Conservation (phyloP, 2,797 vertebrate species). For the Macrochelys suwanniensis region DNA sequence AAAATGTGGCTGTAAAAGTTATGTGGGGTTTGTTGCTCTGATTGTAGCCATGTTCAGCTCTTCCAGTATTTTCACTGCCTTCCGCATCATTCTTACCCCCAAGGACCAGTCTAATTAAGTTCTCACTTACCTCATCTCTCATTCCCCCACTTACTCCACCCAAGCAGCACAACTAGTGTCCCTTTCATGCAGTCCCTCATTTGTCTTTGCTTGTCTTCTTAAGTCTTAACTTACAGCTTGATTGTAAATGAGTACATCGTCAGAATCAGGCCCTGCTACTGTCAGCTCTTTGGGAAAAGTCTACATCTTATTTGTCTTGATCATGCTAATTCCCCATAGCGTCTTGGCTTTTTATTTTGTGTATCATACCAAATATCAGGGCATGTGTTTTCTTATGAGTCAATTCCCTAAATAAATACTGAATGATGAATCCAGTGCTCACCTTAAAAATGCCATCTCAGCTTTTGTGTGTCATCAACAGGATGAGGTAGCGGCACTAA, state of each 20-base stretch:
- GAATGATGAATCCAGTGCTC: too few relatives aligned
- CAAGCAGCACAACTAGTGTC: not conserved
- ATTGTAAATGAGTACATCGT: not conserved
- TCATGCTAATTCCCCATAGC: too few relatives aligned
- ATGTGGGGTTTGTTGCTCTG: not conserved
- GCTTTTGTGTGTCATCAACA: too few relatives aligned
- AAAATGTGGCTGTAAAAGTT: too few relatives aligned
- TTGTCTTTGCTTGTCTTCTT: not conserved
- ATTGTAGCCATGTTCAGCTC: not conserved
- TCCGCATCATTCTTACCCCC: not conserved
- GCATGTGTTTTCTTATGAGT: too few relatives aligned
- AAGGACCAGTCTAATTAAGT: not conserved
- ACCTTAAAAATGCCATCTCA: too few relatives aligned
- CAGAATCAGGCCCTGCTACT: not conserved
- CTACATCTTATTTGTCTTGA: not conserved
- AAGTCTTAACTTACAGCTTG: not conserved
- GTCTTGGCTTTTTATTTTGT: too few relatives aligned
- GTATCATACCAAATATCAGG: too few relatives aligned
- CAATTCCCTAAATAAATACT: too few relatives aligned
- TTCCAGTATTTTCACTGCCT: not conserved
- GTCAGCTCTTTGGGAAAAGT: not conserved
- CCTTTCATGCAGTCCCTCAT: not conserved
- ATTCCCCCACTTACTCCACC: not conserved
- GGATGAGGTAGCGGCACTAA: too few relatives aligned
- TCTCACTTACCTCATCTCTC: not conserved